Evolutionary conservation across 2,888 invertebrate genomes (phyloP).

Genomic region (Orchesellides sinensis): DNA sequence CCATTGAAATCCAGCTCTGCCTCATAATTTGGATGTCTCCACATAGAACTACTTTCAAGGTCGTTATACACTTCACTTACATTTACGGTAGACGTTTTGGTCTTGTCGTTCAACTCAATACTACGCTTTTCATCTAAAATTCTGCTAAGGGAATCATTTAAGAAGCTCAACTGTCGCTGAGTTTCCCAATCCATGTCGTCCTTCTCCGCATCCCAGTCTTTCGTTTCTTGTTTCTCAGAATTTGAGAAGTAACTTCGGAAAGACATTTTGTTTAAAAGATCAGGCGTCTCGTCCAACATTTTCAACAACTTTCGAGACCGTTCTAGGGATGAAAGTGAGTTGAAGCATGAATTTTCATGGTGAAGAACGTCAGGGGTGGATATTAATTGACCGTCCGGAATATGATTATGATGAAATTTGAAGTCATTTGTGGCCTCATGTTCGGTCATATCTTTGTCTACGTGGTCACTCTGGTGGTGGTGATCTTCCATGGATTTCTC

Average conservation of each 20-base stretch:
- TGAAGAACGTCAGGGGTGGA: constrained; percentile 63
- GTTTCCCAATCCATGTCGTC: constrained; percentile 67
- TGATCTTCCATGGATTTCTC: constrained; percentile 25
- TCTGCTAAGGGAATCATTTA: constrained; percentile 68
- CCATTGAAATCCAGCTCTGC: constrained; percentile 56
- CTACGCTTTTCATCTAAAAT: constrained; percentile 63
- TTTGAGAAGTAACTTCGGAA: constrained; percentile 66
- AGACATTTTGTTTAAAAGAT: constrained; percentile 72
- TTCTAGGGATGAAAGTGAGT: constrained; percentile 56
- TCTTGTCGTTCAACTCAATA: constrained; percentile 14
- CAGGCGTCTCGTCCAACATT: constrained; percentile 71
- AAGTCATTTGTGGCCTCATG: neutral
- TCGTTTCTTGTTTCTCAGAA: constrained; percentile 10
- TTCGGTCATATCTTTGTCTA: neutral
- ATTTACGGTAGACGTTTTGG: neutral
- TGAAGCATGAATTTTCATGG: constrained; percentile 41
- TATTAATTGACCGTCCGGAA: constrained; percentile 3
- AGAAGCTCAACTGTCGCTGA: constrained; percentile 67
- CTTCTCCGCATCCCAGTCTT: constrained; percentile 41
- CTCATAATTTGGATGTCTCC: neutral
- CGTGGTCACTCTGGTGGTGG: neutral
- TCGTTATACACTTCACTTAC: neutral
- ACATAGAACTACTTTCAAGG: neutral
- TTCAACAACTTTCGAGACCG: constrained; percentile 66
- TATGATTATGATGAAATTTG: constrained; percentile 6